phyloP scores from a whole-genome alignment of 2,888 invertebrate species.

The Agrotis clavis region DNA sequence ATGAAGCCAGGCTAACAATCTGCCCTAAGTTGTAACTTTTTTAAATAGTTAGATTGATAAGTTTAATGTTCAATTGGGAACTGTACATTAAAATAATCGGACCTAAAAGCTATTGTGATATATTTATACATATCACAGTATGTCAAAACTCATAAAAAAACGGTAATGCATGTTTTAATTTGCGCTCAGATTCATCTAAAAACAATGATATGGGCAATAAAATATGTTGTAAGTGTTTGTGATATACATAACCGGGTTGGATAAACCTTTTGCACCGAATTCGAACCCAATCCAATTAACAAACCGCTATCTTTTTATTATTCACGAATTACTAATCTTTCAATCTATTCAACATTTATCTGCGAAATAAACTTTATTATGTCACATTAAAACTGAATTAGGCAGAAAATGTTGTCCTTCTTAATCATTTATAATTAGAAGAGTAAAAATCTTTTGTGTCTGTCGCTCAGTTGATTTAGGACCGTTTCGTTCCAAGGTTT shows the following conservation, averaged over 20 bases:
- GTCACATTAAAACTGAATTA: slow-evolving; percentile 22
- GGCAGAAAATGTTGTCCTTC: slow-evolving; percentile 43
- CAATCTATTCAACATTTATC: background rate
- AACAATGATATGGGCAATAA: background rate
- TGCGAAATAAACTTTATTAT: slow-evolving; percentile 1
- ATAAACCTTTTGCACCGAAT: background rate
- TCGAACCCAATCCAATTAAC: background rate
- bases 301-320: background rate
- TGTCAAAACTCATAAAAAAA: too few species aligned
- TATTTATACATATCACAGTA: too few species aligned
- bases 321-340: slow-evolving; percentile 3
- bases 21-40: too few species aligned
- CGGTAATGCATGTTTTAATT: background rate
- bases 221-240: background rate
- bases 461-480: slow-evolving; percentile 61
- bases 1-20: too few species aligned
- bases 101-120: too few species aligned
- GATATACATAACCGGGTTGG: background rate
- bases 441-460: slow-evolving; percentile 62
- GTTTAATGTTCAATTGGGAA: too few species aligned
- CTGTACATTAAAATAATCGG: too few species aligned
- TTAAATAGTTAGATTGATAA: too few species aligned
- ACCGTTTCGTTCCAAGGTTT: slow-evolving; percentile 52
- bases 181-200: background rate
- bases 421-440: slow-evolving; percentile 62